Evolutionary conservation across 1,140 invertebrate genomes (phyloP).

Genomic region (Leptinotarsa undecemlineata): DNA sequence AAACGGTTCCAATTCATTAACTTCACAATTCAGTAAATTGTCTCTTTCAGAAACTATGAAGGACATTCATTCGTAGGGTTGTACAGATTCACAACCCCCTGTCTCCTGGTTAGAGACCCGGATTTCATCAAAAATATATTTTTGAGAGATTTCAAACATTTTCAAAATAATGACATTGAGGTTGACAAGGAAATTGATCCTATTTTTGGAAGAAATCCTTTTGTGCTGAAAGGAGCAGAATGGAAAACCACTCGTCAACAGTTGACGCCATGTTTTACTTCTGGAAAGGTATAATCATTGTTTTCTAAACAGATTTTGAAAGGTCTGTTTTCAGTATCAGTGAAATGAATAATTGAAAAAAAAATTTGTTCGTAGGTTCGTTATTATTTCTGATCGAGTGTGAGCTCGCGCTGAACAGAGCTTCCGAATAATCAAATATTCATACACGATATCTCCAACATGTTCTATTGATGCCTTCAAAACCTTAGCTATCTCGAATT

Average conservation of each 20-base stretch:
- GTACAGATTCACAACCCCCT: conserved; percentile 53
- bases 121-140: conserved; percentile 54
- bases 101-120: conserved; percentile 54
- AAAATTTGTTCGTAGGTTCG: too few relatives aligned
- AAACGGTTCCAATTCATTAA: too few relatives aligned
- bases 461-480: too few relatives aligned
- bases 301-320: too few relatives aligned
- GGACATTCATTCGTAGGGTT: conserved; percentile 55
- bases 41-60: conserved; percentile 45
- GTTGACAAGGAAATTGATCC: conserved; percentile 53
- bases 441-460: too few relatives aligned
- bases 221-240: conserved; percentile 54
- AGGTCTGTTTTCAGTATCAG: too few relatives aligned
- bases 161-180: conserved; percentile 49
- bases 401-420: too few relatives aligned
- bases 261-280: conserved; percentile 62
- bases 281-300: conserved; percentile 43
- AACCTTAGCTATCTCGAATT: too few relatives aligned
- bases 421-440: too few relatives aligned
- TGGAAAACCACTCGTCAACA: conserved; percentile 62
- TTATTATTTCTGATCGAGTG: too few relatives aligned
- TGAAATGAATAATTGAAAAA: too few relatives aligned
- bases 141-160: conserved; percentile 52
- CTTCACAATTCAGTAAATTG: not conserved
- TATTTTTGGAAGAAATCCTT: conserved; percentile 56